These are phyloP conservation scores for Sceliomorpha sp. DNA, from an alignment of 2,888 invertebrate genomes.

Conservation along the genomic window DNA sequence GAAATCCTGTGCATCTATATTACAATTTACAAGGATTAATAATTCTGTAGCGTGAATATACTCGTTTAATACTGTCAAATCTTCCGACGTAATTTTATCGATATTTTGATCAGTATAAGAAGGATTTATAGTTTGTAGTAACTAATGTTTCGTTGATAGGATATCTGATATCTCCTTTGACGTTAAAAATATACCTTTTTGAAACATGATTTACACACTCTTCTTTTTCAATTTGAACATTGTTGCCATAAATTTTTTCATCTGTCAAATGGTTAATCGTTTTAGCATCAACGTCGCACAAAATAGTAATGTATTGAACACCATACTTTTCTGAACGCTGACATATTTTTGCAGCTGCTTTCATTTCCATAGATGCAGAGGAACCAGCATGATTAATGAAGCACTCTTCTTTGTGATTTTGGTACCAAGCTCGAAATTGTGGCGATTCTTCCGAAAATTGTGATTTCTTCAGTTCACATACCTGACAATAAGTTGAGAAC, in stretches of 20 bases:
- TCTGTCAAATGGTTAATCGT: slow-evolving; percentile 6
- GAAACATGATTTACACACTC: too few relatives aligned
- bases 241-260: slow-evolving; percentile 4
- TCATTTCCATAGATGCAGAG: slow-evolving; percentile 14
- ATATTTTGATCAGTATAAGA: slow-evolving; percentile 2
- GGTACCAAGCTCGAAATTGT: slow-evolving; percentile 7
- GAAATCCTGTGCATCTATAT: too few relatives aligned
- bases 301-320: slow-evolving; percentile 4
- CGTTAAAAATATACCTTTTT: too few relatives aligned
- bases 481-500: slow-evolving; percentile 14
- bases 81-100: not conserved
- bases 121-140: slow-evolving; percentile 1
- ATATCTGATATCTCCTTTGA: too few relatives aligned
- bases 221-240: slow-evolving; percentile 1
- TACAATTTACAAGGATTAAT: too few relatives aligned
- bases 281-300: slow-evolving; percentile 11
- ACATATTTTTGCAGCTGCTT: slow-evolving; percentile 8
- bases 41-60: too few relatives aligned
- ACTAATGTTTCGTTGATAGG: slow-evolving; percentile 2
- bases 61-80: too few relatives aligned
- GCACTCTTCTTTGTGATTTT: slow-evolving; percentile 1
- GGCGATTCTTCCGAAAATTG: slow-evolving; percentile 4
- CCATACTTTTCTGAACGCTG: slow-evolving; percentile 2
- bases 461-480: slow-evolving; percentile 3
- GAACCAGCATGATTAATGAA: slow-evolving; percentile 11